A percentile compares a stretch with the other conserved stretches of the same genome.
phyloP scores from a whole-genome alignment of 2,888 invertebrate species.

The Chesias legatella region DNA sequence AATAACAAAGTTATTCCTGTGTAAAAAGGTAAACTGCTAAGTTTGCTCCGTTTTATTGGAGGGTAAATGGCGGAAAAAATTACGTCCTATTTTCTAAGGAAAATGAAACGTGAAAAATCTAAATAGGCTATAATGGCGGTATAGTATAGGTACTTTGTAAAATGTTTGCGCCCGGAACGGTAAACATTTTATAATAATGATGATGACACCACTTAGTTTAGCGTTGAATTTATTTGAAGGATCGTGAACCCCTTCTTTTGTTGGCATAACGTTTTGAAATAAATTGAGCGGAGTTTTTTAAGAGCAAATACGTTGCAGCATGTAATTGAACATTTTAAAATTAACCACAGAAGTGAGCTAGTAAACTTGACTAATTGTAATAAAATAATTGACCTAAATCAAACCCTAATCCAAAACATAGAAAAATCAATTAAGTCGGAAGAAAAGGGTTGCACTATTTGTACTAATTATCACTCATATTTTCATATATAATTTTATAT shows the following conservation, averaged over 20 bases:
- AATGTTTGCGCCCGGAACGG: constrained; percentile 6
- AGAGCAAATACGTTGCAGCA: neutral
- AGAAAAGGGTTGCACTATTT: too few relatives aligned
- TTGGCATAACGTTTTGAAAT: constrained; percentile 10
- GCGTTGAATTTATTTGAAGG: constrained; percentile 14
- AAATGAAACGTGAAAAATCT: constrained; percentile 25
- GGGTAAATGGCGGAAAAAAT: constrained; percentile 27
- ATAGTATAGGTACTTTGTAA: constrained; percentile 11
- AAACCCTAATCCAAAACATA: too few relatives aligned
- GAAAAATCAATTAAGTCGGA: too few relatives aligned
- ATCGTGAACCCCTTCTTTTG: constrained; percentile 12
- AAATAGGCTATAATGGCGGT: constrained; percentile 15
- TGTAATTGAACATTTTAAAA: too few relatives aligned
- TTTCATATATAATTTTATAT: too few relatives aligned
- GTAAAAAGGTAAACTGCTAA: constrained; percentile 30
- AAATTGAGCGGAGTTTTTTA: constrained; percentile 4
- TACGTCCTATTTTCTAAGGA: constrained; percentile 22
- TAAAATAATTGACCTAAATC: too few relatives aligned
- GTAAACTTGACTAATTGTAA: too few relatives aligned
- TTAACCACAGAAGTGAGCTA: too few relatives aligned
- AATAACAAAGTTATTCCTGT: constrained; percentile 32
- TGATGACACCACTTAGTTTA: constrained; percentile 11
- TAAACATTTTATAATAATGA: constrained; percentile 17
- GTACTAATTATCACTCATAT: too few relatives aligned
- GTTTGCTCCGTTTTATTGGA: constrained; percentile 28